Conservation (phyloP, 2,888 invertebrate genomes). For the Spodoptera exigua region DNA sequence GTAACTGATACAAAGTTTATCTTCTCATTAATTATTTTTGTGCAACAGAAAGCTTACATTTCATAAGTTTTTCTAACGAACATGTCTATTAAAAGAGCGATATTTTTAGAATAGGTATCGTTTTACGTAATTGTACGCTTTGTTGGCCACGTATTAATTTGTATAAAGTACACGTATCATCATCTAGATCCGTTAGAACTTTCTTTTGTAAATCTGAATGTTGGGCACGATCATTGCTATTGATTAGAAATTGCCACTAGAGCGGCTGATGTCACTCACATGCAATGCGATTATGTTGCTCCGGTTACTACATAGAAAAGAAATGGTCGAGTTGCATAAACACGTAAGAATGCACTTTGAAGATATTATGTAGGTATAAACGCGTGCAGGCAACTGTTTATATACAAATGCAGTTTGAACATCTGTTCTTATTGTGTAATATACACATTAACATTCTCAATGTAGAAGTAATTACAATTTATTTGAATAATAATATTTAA, state of each 20-base stretch:
- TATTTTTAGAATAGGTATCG: neutral
- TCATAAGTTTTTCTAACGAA: neutral
- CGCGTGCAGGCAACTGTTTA: conserved; percentile 5
- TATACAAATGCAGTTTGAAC: conserved; percentile 2
- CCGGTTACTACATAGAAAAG: conserved; percentile 47
- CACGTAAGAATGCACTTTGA: conserved; percentile 22
- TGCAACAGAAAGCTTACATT: neutral
- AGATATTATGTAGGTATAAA: conserved; percentile 7
- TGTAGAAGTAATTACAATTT: conserved; percentile 14
- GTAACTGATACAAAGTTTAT: neutral
- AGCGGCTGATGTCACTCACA: conserved; percentile 75
- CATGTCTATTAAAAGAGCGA: neutral
- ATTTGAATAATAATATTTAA: neutral
- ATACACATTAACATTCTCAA: conserved; percentile 10
- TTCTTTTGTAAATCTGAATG: conserved; percentile 76
- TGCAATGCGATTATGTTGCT: conserved; percentile 58
- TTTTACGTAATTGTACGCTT: conserved; percentile 24
- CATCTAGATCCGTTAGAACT: conserved; percentile 78
- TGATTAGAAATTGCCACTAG: conserved; percentile 81
- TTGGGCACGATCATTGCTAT: conserved; percentile 71
- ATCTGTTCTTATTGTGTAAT: conserved; percentile 22
- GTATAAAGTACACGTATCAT: conserved; percentile 64
- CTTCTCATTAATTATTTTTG: too few relatives aligned
- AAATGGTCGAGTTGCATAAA: conserved; percentile 45
- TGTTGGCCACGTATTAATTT: conserved; percentile 45